Evolutionary conservation across 2,113 vertebrate genomes (phyloP), one percentile per base, ranked within the genome.

Genomic region (Nibea albiflora): DNA sequence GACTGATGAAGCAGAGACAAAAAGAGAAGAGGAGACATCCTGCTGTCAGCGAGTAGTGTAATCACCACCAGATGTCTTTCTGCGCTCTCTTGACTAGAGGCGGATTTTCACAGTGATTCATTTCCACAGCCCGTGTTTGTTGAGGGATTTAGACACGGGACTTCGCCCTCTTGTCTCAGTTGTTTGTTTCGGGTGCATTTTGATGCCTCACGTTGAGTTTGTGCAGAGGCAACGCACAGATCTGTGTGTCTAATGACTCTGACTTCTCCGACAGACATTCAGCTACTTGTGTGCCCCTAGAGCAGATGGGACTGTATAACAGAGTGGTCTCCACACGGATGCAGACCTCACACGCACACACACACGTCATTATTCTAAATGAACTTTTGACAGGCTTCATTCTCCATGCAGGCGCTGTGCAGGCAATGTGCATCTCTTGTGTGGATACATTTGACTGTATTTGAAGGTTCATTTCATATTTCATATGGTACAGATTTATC

Each of bases 31-130:
- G 65, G 85, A 82, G 79, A 83, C 85, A 76, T 87, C 90, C 84
- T 89, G 80, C 92, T 88, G 84, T 93, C 92, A 90, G 77, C 74
- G 87, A 88, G 80, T 81, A 89, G 69, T 89, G 85, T 92, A 94
- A 94, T 78, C 83, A 87, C 76, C 66, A 91, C 84, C 92, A 95
- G 91, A 92, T 94, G 90, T 88, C 85, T 86, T 66, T 75, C 0
- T 82, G 75, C 54, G 35, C 78, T 89, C 65, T 92, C 80, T 83
- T 86, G 80, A 78, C 81, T 84, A 28, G 62, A 87, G 65, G 77
- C 68, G 12, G 63, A 86, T 22, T 81, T 85, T 89, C 77, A 79
- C 81, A 50, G 54, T 4, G 10, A 67, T 74, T 81, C 54, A 76
- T 80, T 83, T 77, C 57, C 61, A 75, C 71, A 14, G 73, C 15